These are phyloP conservation scores for Brenthis ino DNA, from an alignment of 2,888 invertebrate species.

Conservation along the genomic window DNA sequence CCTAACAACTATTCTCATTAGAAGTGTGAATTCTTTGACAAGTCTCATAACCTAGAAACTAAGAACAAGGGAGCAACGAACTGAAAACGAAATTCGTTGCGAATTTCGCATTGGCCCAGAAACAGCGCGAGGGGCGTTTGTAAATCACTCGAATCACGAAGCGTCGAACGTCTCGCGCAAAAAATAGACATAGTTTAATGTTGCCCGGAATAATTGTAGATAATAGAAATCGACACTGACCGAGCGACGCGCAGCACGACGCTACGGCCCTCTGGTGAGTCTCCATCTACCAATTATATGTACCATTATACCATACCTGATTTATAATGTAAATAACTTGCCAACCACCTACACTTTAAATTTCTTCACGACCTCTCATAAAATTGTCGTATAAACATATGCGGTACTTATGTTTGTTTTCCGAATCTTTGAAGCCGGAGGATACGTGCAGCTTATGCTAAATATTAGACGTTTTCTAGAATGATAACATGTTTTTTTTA, in stretches of 20 bases:
- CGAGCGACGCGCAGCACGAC: constrained; percentile 60
- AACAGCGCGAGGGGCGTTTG: constrained; percentile 65
- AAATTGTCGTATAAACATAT: constrained; percentile 37
- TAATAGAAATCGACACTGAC: constrained; percentile 68
- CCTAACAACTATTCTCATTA: not conserved
- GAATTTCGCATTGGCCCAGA: constrained; percentile 70
- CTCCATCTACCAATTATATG: not conserved
- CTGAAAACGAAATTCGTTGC: constrained; percentile 52
- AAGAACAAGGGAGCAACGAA: constrained; percentile 60
- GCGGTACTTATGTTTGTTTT: constrained; percentile 28
- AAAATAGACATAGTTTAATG: constrained; percentile 77
- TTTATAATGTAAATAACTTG: constrained; percentile 57
- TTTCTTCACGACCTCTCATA: constrained; percentile 36
- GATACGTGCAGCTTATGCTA: constrained; percentile 3
- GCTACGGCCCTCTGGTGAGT: constrained; percentile 74
- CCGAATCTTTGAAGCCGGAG: constrained; percentile 23
- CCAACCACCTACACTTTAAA: constrained; percentile 60
- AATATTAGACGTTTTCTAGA: constrained; percentile 5
- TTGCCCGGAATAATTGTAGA: constrained; percentile 71
- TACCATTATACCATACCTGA: constrained; percentile 47
- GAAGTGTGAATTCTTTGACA: constrained; percentile 5
- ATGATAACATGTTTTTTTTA: constrained; percentile 3
- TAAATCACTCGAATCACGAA: constrained; percentile 70
- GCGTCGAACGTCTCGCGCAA: constrained; percentile 67
- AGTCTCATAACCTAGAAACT: constrained; percentile 30